Conservation (phyloP, 2,797 vertebrate species). For the Chelmon rostratus region DNA sequence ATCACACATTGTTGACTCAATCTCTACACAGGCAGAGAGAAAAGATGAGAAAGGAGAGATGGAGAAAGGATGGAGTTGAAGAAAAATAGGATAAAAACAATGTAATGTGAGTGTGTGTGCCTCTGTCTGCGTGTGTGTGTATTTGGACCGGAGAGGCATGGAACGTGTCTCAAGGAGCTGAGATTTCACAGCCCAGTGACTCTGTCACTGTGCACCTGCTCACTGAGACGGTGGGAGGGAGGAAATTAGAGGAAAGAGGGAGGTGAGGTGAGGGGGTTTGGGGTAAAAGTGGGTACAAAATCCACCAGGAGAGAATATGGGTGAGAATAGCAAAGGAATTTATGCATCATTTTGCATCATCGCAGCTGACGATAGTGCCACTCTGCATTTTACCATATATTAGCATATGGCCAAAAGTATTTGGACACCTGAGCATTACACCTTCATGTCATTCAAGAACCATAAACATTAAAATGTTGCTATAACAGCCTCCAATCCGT, state of each 20-base stretch:
- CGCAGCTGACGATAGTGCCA: not conserved
- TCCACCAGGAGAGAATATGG: slow-evolving; percentile 38
- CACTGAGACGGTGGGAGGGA: slow-evolving; percentile 51
- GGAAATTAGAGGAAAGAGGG: slow-evolving; percentile 41
- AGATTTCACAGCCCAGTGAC: slow-evolving; percentile 79
- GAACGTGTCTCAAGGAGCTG: slow-evolving; percentile 73
- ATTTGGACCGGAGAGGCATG: slow-evolving; percentile 51
- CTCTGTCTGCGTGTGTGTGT: slow-evolving; percentile 44
- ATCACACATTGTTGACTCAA: slow-evolving; percentile 49
- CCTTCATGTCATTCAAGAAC: not conserved
- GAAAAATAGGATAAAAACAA: slow-evolving; percentile 61
- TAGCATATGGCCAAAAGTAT: not conserved
- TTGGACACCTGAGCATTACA: not conserved
- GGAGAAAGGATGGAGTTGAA: slow-evolving; percentile 1
- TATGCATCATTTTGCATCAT: not conserved
- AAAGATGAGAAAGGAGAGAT: slow-evolving; percentile 22
- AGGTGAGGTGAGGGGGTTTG: slow-evolving; percentile 41
- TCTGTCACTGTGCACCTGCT: slow-evolving; percentile 82
- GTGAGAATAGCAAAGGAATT: slow-evolving; percentile 10
- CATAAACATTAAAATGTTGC: not conserved
- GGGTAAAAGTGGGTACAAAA: slow-evolving; percentile 40
- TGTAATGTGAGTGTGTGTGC: slow-evolving; percentile 28
- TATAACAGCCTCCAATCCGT: not conserved
- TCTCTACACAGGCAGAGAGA: slow-evolving; percentile 22
- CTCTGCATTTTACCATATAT: not conserved